Base-by-base conservation (phyloP, 2,888 invertebrate species). In the Lasius fuliginosus region DNA sequence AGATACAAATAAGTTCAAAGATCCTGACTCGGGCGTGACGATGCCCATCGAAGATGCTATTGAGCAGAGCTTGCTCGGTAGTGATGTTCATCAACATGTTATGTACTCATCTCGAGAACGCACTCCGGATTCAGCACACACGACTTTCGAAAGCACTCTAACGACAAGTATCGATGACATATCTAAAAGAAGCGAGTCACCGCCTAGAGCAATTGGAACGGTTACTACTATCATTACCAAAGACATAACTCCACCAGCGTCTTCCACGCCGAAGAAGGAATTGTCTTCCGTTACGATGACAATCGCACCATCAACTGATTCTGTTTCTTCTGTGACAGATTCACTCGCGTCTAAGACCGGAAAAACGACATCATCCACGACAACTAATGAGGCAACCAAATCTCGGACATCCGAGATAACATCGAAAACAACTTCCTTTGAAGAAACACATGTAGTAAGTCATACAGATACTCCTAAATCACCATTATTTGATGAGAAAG, bases 11-110 rank as follows among this genome's bases (percentile, higher is more conserved):
- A 96, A 97, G 0, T 98, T 97, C 92, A 97, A 96, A 83, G 97
- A 98, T 94, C 98, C 98, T 0, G 96, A 96, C 77, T 97, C 97
- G 6, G 97, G 97, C 42, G 96, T 96, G 87, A 95, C 96, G 11
- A 96, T 98, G 92, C 96, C 98, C 0, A 97, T 98, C 77, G 97
- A 97, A 91, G 97, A 98, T 95, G 98, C 98, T 0, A 96, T 98
- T 74, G 97, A 97, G 88, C 97, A 97, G 94, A 97, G 97, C 3
- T 95, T 97, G 56, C 93, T 97, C 2, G 86, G 91, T 36, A 93
- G 95, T 27, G 60, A 79, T 1, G 33, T 3, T 89, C 95, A 95
- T 3, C 91, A 92, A 60, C 90, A 12, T 9, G 9, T 53, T 12
- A 27, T 9, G 18, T 36, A 62, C 1, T 65, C 46, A 1, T 49